Conservation (phyloP, 2,113 vertebrate genomes). For the Myxocyprinus asiaticus region DNA sequence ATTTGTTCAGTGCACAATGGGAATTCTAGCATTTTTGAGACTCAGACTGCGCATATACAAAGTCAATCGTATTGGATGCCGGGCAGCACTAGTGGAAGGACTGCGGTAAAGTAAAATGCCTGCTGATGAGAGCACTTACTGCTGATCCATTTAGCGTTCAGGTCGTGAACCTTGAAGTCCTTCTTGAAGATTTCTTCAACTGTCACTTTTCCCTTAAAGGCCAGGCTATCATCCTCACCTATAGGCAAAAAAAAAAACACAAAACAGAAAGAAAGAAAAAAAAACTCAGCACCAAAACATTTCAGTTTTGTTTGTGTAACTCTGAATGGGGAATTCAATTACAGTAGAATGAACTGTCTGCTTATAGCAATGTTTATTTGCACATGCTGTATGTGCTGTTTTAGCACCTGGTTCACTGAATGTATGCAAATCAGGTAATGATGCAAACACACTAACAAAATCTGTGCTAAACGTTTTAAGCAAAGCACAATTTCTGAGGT, state of each 20-base stretch:
- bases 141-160: conserved; percentile 92
- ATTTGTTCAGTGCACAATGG: conserved; percentile 24
- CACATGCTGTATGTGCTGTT: no score
- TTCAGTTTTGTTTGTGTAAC: conserved; percentile 2
- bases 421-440: no score
- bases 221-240: conserved; percentile 92
- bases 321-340: no score
- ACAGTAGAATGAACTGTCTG: no score
- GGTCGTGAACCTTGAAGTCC: conserved; percentile 89
- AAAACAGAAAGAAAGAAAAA: not conserved
- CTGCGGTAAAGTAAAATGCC: conserved; percentile 4
- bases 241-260: conserved; percentile 44
- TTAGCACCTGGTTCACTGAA: no score
- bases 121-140: conserved; percentile 75
- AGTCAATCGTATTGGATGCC: conserved; percentile 9
- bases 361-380: no score
- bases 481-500: no score
- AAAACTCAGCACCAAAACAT: conserved; percentile 34
- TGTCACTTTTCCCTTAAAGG: conserved; percentile 88
- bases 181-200: conserved; percentile 88
- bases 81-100: not conserved
- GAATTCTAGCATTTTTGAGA: conserved; percentile 2
- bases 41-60: not conserved
- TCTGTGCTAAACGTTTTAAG: no score
- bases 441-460: no score